These are phyloP conservation scores for Hippocampus barbouri DNA, from an alignment of 2,113 vertebrate species.

Conservation along the genomic window DNA sequence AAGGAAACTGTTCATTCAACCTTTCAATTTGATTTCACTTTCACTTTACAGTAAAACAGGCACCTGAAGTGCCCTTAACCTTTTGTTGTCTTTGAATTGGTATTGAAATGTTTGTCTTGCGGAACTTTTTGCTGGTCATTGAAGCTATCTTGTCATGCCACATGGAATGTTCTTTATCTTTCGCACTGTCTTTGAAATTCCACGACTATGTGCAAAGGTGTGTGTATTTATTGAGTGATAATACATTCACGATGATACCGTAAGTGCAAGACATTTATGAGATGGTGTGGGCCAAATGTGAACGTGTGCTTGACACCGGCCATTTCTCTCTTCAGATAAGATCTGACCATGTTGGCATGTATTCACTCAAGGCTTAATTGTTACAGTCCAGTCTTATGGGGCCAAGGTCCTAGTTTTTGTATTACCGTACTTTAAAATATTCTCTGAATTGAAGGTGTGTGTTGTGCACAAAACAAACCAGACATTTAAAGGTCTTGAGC, in stretches of 20 bases:
- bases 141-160: neutral
- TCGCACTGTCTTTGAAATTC: neutral
- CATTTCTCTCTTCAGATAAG: neutral
- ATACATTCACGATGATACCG: too few species aligned
- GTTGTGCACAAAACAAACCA: neutral
- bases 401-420: neutral
- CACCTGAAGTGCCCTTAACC: neutral
- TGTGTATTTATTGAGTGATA: neutral
- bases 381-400: neutral
- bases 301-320: neutral
- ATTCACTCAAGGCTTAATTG: neutral
- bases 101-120: neutral
- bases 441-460: neutral
- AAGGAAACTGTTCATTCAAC: neutral
- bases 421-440: neutral
- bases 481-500: neutral
- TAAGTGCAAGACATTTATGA: neutral
- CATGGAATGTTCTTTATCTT: neutral
- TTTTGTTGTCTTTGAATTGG: neutral
- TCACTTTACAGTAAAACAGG: neutral
- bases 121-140: neutral
- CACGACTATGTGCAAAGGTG: neutral
- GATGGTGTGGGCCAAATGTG: neutral
- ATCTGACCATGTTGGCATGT: neutral
- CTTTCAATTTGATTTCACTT: slow-evolving; percentile 3